phyloP scores from a whole-genome alignment of 2,888 invertebrate genomes.

The Gastracanthus pulcherrimus region DNA sequence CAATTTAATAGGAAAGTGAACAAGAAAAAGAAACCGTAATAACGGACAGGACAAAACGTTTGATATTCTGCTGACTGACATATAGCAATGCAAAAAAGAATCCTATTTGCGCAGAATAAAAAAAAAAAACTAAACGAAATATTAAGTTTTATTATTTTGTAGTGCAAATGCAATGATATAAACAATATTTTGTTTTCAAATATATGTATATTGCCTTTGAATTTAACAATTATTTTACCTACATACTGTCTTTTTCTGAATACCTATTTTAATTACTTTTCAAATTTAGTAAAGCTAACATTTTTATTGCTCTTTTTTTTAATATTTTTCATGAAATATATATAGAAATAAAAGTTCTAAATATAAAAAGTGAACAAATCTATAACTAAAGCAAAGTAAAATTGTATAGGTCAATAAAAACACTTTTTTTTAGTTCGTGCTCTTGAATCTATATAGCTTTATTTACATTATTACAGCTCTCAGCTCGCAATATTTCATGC shows the following conservation, averaged over 20 bases:
- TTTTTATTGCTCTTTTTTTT: too few species aligned
- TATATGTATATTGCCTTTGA: constrained; percentile 59
- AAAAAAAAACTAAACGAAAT: not conserved
- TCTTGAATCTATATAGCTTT: constrained; percentile 54
- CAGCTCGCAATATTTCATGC: constrained; percentile 25
- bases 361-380: not conserved
- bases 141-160: not conserved
- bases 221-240: not conserved
- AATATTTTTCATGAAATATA: too few species aligned
- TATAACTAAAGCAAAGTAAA: not conserved
- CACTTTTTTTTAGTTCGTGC: constrained; percentile 19
- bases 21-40: not conserved
- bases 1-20: not conserved
- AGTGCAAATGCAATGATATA: not conserved
- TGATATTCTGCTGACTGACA: not conserved
- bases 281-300: too few species aligned
- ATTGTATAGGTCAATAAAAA: constrained; percentile 39
- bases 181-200: constrained; percentile 59
- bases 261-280: not conserved
- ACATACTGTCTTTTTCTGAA: not conserved
- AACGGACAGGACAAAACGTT: not conserved
- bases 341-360: not conserved
- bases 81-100: not conserved
- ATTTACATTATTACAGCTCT: constrained; percentile 62
- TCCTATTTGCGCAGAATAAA: too few species aligned